Percentiles rank a stretch among this genome's conserved stretches.
Evolutionary conservation across 64 coral and sea anemone genomes (phyloP).

Genomic region (Orbicella faveolata): DNA sequence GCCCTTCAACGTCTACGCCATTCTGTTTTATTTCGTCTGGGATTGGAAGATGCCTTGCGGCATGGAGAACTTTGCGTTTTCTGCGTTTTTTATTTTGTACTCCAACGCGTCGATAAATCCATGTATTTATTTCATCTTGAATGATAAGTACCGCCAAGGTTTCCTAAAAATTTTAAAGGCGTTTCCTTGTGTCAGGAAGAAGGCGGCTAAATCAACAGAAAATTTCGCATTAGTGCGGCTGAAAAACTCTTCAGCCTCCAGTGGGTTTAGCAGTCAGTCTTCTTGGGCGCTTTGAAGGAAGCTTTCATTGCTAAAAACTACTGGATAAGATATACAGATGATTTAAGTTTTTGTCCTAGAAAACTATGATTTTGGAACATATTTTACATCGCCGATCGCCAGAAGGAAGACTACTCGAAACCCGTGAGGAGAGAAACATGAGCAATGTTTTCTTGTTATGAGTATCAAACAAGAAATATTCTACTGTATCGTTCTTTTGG

Average conservation of each 20-base stretch:
- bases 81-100: conserved; percentile 1
- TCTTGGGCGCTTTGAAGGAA: too few relatives aligned
- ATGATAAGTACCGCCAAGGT: conserved; percentile 30
- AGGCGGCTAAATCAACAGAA: not conserved
- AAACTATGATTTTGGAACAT: too few relatives aligned
- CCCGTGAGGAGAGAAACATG: too few relatives aligned
- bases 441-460: too few relatives aligned
- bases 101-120: conserved; percentile 24
- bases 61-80: not conserved
- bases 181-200: not conserved
- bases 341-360: too few relatives aligned
- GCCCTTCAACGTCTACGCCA: not conserved
- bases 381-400: too few relatives aligned
- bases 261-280: too few relatives aligned
- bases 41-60: conserved; percentile 22
- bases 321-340: too few relatives aligned
- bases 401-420: too few relatives aligned
- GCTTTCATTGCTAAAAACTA: too few relatives aligned
- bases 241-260: not conserved
- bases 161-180: not conserved
- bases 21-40: conserved; percentile 18
- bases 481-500: too few relatives aligned
- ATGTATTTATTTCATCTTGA: conserved; percentile 25
- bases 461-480: too few relatives aligned
- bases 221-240: not conserved